Conservation (phyloP, 2,888 invertebrate species). For the Acanthosepion lycidas region DNA sequence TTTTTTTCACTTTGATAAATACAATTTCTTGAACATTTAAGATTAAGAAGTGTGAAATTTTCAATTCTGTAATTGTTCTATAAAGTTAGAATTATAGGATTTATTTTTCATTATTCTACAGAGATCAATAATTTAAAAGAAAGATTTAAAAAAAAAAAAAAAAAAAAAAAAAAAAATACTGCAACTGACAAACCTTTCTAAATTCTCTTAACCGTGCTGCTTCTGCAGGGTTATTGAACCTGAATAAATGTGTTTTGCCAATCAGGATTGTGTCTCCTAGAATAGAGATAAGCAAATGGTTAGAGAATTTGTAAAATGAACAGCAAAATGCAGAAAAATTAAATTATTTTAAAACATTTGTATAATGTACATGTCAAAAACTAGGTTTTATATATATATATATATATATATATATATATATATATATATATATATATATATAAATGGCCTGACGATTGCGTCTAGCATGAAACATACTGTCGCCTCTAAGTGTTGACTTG, state of each 20-base stretch:
- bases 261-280: constrained; percentile 76
- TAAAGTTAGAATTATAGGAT: too few relatives aligned
- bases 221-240: constrained; percentile 72
- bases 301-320: not conserved
- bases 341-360: too few relatives aligned
- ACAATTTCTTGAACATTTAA: too few relatives aligned
- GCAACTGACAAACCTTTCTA: constrained; percentile 55
- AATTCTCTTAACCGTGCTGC: constrained; percentile 68
- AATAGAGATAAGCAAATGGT: not conserved
- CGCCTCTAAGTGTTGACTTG: too few relatives aligned
- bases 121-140: not conserved
- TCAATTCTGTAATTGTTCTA: too few relatives aligned
- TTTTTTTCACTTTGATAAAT: too few relatives aligned
- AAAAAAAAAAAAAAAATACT: too few relatives aligned
- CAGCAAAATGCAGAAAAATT: too few relatives aligned
- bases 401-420: not conserved
- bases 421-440: not conserved
- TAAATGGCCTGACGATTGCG: too few relatives aligned
- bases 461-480: too few relatives aligned
- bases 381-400: not conserved
- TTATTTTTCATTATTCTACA: too few relatives aligned
- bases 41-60: too few relatives aligned
- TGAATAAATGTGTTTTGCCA: constrained; percentile 71
- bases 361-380: not conserved
- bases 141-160: not conserved